phyloP scores from a whole-genome alignment of 1,140 invertebrate genomes.

The Dinoponera quadriceps region DNA sequence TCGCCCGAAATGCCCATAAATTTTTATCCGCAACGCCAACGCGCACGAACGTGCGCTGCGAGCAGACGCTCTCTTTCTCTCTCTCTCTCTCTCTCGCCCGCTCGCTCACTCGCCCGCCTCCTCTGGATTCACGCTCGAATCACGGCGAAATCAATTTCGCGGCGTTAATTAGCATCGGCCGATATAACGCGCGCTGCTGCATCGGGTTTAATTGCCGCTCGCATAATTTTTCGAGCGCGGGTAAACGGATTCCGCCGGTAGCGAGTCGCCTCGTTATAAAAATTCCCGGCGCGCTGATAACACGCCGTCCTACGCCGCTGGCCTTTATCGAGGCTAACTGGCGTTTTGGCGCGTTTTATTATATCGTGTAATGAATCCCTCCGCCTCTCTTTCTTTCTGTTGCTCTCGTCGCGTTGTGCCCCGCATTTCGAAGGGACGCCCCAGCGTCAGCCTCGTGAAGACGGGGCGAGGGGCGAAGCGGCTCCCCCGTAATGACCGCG shows the following conservation, averaged over 20 bases:
- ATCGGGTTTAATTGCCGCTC: slow-evolving; percentile 68
- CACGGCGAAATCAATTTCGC: slow-evolving; percentile 47
- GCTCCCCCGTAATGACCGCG: slow-evolving; percentile 69
- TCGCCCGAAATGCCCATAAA: slow-evolving; percentile 46
- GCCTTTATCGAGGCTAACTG: slow-evolving; percentile 73
- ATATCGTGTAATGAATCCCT: slow-evolving; percentile 77
- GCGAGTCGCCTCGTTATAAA: slow-evolving; percentile 62
- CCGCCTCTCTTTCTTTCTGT: slow-evolving; percentile 51
- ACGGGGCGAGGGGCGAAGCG: slow-evolving; percentile 10
- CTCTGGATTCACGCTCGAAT: slow-evolving; percentile 38
- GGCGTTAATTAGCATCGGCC: slow-evolving; percentile 44
- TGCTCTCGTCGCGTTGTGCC: slow-evolving; percentile 65
- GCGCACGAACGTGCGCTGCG: neutral
- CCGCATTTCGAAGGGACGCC: slow-evolving; percentile 73
- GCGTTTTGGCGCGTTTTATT: slow-evolving; percentile 78
- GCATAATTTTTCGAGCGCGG: slow-evolving; percentile 71
- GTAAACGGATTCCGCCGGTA: slow-evolving; percentile 69
- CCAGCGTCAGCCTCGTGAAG: slow-evolving; percentile 54
- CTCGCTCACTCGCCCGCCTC: neutral
- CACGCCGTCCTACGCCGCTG: slow-evolving; percentile 61
- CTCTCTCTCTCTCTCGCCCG: no score
- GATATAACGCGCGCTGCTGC: slow-evolving; percentile 49
- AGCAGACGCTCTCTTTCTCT: no score
- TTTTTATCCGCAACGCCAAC: slow-evolving; percentile 36
- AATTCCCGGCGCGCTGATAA: slow-evolving; percentile 36